Evolutionary conservation across 2,113 vertebrate species (phyloP), one percentile per base, ranked within the genome.

Genomic region (Redunca redunca): DNA sequence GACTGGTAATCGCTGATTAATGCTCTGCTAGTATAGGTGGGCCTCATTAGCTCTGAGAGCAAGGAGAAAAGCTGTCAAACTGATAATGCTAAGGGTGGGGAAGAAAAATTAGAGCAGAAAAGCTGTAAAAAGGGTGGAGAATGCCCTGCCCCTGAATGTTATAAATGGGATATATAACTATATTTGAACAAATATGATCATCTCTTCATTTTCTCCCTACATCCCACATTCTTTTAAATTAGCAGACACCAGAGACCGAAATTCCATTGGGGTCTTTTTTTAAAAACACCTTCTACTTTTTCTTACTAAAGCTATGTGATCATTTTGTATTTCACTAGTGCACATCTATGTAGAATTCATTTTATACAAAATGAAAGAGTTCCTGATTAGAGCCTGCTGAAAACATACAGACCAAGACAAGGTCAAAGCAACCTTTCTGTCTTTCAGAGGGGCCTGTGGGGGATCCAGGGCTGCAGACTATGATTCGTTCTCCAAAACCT

Each of bases 391-490:
- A 97, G 36, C 33, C 64, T 91, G 52, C 13, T 50, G 58, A 81
- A 98, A 98, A 86, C 36, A 94, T 89, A 60, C 46, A 95, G 95
- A 97, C 86, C 53, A 92, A 97, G 83, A 58, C 91, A 98, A 98
- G 88, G 95, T 98, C 94, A 98, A 91, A 97, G 46, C 95, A 97
- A 96, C 21, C 48, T 91, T 98, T 89, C 77, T 14, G 64, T 91
- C 90, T 91, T 97, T 84, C 92, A 15, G 2, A 82, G 48, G 36
- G 82, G 52, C 71, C 80, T 78, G 30, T 0, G 0, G 55, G 15
- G 93, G 81, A 97, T 26, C 26, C 74, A 88, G 57, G 62, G 95
- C 80, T 57, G 46, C 1, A 74, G 82, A 94, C 30, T 91, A 36
- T 33, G 36, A 97, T 92, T 84, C 83, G 17, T 58, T 88, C 96